A percentile compares a stretch with the other conserved stretches of the same genome.
phyloP scores from a whole-genome alignment of 2,888 invertebrate species.

The Drosophila suboccidentalis region DNA sequence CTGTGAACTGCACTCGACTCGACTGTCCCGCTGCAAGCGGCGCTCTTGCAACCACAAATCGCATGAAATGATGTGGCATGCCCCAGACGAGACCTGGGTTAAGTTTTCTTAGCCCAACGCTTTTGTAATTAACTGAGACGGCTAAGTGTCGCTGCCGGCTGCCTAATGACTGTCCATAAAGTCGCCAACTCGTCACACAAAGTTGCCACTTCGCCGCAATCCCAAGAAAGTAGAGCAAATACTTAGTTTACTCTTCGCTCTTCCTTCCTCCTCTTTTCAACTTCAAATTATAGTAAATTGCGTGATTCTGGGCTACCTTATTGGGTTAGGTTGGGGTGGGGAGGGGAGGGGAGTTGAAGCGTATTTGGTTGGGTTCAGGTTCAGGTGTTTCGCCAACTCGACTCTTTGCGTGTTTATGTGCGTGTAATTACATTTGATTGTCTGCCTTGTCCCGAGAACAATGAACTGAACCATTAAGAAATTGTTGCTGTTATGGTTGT shows the following conservation, averaged over 20 bases:
- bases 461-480: conserved; percentile 55
- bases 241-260: neutral
- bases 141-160: conserved; percentile 72
- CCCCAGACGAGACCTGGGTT: conserved; percentile 9
- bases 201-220: conserved; percentile 55
- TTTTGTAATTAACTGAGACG: conserved; percentile 75
- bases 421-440: conserved; percentile 79
- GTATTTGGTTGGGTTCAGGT: conserved; percentile 28
- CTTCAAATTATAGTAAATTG: conserved; percentile 76
- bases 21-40: conserved; percentile 36
- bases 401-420: conserved; percentile 77
- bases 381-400: conserved; percentile 57
- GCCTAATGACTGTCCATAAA: conserved; percentile 83
- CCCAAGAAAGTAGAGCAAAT: conserved; percentile 69
- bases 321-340: no score
- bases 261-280: no score
- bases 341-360: neutral
- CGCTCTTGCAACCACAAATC: conserved; percentile 65
- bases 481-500: conserved; percentile 27
- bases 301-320: conserved; percentile 67
- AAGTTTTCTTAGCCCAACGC: conserved; percentile 38
- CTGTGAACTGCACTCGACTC: conserved; percentile 32
- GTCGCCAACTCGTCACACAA: conserved; percentile 56
- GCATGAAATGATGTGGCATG: conserved; percentile 67
- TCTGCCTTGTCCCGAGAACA: conserved; percentile 53